phyloP scores from a whole-genome alignment of 2,797 vertebrate genomes.

The Percopsis omiscomaycus region DNA sequence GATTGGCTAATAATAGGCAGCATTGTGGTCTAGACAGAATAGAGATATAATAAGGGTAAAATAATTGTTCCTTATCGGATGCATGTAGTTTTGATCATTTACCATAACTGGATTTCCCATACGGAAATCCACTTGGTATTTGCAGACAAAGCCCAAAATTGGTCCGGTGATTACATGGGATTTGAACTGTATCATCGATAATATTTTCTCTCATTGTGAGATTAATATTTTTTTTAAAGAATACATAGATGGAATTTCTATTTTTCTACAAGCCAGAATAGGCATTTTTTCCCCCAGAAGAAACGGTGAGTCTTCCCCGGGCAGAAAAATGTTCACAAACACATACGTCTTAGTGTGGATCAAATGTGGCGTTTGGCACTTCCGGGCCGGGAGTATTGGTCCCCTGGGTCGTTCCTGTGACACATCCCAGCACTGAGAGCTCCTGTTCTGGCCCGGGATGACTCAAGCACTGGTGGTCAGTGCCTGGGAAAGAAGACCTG shows the following conservation, averaged over 20 bases:
- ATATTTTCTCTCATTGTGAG: not conserved
- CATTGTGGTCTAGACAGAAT: not conserved
- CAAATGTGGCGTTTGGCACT: slow-evolving; percentile 42
- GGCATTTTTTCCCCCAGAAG: not conserved
- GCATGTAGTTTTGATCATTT: not conserved
- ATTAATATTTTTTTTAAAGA: not conserved
- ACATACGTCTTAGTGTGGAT: slow-evolving; percentile 11
- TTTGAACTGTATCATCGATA: not conserved
- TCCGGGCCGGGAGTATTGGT: slow-evolving; percentile 31
- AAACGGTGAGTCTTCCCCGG: slow-evolving; percentile 7
- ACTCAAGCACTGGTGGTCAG: slow-evolving; percentile 42
- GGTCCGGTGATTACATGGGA: not conserved
- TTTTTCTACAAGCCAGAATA: not conserved
- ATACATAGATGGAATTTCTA: not conserved
- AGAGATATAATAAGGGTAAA: not conserved
- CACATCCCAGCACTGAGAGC: slow-evolving; percentile 46
- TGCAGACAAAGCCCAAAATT: not conserved
- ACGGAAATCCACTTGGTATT: too few species aligned
- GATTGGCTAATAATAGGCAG: not conserved
- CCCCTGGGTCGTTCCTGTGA: slow-evolving; percentile 30
- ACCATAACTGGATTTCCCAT: not conserved
- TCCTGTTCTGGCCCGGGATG: slow-evolving; percentile 38
- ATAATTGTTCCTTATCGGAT: not conserved
- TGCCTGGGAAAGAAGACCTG: not conserved
- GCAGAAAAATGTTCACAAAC: not conserved